Base-by-base conservation (phyloP, 1,140 invertebrate species). In the Hycleus phaleratus region DNA sequence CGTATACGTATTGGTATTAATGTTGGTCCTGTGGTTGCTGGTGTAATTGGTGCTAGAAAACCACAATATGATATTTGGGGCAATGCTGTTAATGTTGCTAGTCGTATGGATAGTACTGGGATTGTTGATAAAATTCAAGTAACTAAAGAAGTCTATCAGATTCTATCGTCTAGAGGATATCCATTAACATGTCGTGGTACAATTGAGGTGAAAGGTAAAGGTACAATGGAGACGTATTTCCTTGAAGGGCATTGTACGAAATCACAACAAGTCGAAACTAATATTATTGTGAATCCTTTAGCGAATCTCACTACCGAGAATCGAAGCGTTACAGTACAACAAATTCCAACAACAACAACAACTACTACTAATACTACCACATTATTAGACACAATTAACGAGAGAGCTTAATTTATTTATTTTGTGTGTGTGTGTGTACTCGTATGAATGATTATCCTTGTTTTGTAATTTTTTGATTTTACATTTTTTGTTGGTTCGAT, bases 41-140 rank as follows among this genome's bases (percentile, higher is more conserved):
- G 95, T 0, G 95, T 98, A 0, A 96, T 98, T 63, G 95, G 95
- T 1, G 93, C 91, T 3, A 82, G 91, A 49, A 93, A 93, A 69
- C 90, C 90, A 2, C 91, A 93, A 61, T 94, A 93, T 73, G 92
- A 94, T 68, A 94, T 94, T 64, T 95, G 91, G 92, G 91, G 91
- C 9, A 95, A 95, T 73, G 90, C 93, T 1, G 94, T 97, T 0
- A 97, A 98, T 75, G 90, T 93, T 4, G 91, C 91, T 3, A 90
- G 86, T 24, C 80, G 91, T 42, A 94, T 93, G 90, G 90, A 93
- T 68, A 90, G 88, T 3, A 93, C 90, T 0, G 88, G 90, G 3
- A 71, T 90, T 4, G 74, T 85, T 4, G 88, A 93, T 73, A 83
- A 88, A 68, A 92, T 93, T 68, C 88, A 90, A 87, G 89, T 94